Conservation (phyloP, 2,113 vertebrate species). For the Columbina picui region DNA sequence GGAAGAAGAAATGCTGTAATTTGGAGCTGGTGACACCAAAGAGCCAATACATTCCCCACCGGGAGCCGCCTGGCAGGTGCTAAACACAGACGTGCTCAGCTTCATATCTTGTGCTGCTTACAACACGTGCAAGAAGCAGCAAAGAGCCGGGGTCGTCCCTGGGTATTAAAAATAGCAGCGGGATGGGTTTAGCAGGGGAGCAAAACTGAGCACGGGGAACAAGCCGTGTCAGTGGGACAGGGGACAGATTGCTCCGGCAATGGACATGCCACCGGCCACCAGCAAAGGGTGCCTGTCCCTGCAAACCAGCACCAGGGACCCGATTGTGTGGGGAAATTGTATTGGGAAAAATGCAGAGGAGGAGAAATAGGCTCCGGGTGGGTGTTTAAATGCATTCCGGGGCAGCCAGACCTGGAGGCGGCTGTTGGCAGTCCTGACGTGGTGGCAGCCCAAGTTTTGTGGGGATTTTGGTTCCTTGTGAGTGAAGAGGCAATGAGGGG, state of each 20-base stretch:
- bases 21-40: background rate
- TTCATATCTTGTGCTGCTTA: background rate
- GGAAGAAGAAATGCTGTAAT: background rate
- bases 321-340: accelerated
- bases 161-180: background rate
- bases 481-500: background rate
- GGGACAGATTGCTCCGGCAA: background rate
- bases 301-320: background rate
- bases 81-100: background rate
- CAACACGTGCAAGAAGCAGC: accelerated
- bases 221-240: accelerated
- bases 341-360: background rate
- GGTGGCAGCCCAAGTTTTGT: background rate
- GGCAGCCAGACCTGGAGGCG: background rate
- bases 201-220: accelerated
- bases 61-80: background rate
- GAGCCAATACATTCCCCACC: background rate
- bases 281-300: background rate
- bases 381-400: background rate
- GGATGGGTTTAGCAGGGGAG: background rate
- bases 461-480: background rate
- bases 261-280: accelerated
- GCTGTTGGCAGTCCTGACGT: background rate
- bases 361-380: background rate
- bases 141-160: background rate